These are phyloP conservation scores for Epinephelus lanceolatus DNA, from an alignment of 2,113 vertebrate genomes.

Conservation along the genomic window DNA sequence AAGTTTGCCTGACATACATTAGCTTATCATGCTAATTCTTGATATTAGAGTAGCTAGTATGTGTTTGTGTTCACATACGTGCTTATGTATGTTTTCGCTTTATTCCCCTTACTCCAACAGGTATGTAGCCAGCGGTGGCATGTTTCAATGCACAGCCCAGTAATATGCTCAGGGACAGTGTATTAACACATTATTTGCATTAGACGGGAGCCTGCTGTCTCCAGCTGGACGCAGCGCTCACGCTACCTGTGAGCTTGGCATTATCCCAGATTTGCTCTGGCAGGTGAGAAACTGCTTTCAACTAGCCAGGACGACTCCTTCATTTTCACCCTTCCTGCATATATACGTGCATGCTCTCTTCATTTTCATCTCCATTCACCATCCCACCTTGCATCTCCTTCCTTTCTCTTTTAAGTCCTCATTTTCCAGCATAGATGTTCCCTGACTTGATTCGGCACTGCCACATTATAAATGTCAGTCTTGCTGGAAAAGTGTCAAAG, in stretches of 20 bases:
- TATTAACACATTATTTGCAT: constrained; percentile 73
- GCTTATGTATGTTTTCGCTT: constrained; percentile 4
- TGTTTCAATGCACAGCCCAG: constrained; percentile 49
- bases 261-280: constrained; percentile 74
- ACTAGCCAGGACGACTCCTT: constrained; percentile 41
- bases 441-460: constrained; percentile 1
- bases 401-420: background rate
- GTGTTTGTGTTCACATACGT: background rate
- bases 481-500: constrained; percentile 44
- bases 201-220: constrained; percentile 54
- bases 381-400: constrained; percentile 10
- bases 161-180: constrained; percentile 48
- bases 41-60: background rate
- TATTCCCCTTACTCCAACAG: constrained; percentile 34
- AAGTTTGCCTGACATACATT: background rate
- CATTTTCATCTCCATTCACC: constrained; percentile 15
- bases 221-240: constrained; percentile 67
- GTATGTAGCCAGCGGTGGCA: constrained; percentile 46
- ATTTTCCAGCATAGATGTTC: constrained; percentile 7
- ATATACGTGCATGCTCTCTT: background rate
- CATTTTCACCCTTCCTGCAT: background rate
- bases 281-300: constrained; percentile 66
- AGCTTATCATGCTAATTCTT: background rate
- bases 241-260: constrained; percentile 68
- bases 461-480: constrained; percentile 34